Evolutionary conservation across 2,113 vertebrate species (phyloP).

Genomic region (Chunga burmeisteri): DNA sequence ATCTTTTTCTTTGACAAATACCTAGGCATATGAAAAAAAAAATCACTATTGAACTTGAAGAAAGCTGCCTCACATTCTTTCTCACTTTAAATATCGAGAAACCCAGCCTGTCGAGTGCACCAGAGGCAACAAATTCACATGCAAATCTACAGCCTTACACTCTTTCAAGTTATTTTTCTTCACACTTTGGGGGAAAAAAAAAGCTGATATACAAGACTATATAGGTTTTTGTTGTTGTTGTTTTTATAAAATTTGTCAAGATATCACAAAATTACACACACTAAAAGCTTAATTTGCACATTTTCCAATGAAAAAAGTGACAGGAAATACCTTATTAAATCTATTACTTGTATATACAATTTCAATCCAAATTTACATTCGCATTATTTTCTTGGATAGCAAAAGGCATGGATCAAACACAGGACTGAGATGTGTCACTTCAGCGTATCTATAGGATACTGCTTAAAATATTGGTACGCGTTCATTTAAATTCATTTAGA

Average conservation of each 20-base stretch:
- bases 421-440: conserved; percentile 43
- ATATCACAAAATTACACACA: conserved; percentile 67
- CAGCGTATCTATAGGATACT: neutral
- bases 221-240: neutral
- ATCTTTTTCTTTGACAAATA: neutral
- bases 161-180: neutral
- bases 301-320: conserved; percentile 61
- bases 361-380: conserved; percentile 73
- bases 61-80: neutral
- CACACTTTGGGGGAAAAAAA: fast-evolving
- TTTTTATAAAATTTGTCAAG: conserved; percentile 73
- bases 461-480: neutral
- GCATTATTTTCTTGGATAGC: conserved; percentile 46
- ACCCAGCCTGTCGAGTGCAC: neutral
- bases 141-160: neutral
- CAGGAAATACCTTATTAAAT: conserved; percentile 59
- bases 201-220: neutral
- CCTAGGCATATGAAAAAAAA: neutral
- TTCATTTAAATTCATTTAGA: neutral
- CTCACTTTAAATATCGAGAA: no score
- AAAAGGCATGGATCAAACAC: conserved; percentile 53
- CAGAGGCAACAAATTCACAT: neutral
- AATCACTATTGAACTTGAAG: neutral
- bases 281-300: conserved; percentile 56
- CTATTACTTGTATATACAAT: conserved; percentile 72